Base-by-base conservation (phyloP, 2,113 vertebrate species). In the Osmerus mordax region DNA sequence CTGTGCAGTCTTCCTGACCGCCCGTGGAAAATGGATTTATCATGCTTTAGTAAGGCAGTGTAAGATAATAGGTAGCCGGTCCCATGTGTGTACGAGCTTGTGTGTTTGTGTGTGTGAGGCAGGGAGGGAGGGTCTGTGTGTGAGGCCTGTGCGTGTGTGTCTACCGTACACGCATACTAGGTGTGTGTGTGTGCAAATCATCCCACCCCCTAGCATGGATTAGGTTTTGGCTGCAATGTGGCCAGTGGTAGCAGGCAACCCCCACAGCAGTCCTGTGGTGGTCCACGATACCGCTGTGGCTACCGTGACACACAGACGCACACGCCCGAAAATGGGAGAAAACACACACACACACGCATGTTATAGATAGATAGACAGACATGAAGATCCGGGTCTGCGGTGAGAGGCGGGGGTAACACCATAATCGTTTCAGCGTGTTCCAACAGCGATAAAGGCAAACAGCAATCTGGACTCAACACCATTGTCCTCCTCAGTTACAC, bases 11-110 rank as follows among this genome's bases (percentile, higher is more conserved):
- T 86, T 83, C 84, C 82, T 84, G 84, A 84, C 83, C 36, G 73
- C 82, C 87, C 83, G 75, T 87, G 82, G 80, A 88, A 89, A 89
- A 89, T 88, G 82, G 86, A 87, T 89, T 90, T 70, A 78, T 79
- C 84, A 80, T 71, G 87, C 83, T 86, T 84, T 81, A 87, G 86
- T 19, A 68, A 84, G 75, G 80, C 85, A 89, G 81, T 72, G 65
- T 67, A 59, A 59, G 77, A 86, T 85, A 84, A 88, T 88, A 88
- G 85, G 83, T 87, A 80, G 77, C 72, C 72, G 84, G 82, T 87
- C 78, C 87, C 72, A 68, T 83, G 19, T 23, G 82, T 82, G 82
- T 84, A 81, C 9, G 11, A 25, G 19, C 25, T 21, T 61, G 59
- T 25, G 59, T n/a, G 16, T 78, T 82, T 80, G 71, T 74, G 69